Evolutionary conservation across 2,888 invertebrate species (phyloP), one percentile per base, ranked within the genome.

Genomic region (Chymomyza caudatula): DNA sequence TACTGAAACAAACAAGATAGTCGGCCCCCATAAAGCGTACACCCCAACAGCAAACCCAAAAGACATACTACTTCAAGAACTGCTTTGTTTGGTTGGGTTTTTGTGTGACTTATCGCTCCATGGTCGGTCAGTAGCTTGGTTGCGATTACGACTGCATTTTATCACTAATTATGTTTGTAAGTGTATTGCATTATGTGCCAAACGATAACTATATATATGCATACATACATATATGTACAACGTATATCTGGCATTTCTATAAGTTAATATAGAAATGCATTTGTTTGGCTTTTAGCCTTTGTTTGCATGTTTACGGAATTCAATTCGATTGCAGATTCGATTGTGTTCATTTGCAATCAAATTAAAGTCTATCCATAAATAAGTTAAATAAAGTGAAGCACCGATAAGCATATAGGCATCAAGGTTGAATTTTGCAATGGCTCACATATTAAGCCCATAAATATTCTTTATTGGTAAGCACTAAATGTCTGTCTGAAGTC

Each of bases 101-200:
- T 17, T 47, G 17, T 15, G 1, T 6, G 47, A 47, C 17, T 47
- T 47, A 47, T 47, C 47, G 15, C 19, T n/a, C n/a, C 47, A 47
- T 17, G 47, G 47, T 19, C 61, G 15, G 42, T 52, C 44, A 56
- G 25, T 52, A 51, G 43, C 43, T 53, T 29, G 29, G 51, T 23
- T 37, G 13, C 42, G 70, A 67, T 71, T 66, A 71, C 61, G 56
- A 70, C 59, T 71, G 71, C 71, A 71, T 62, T 71, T 22, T 71
- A 71, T 71, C 71, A 67, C 51, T 58, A 71, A 66, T 56, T 63
- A 37, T 70, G 53, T 63, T 65, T 44, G 62, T 60, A n/a, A n/a
- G n/a, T n/a, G n/a, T n/a, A n/a, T n/a, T n/a, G n/a, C n/a, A 44
- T 20, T 37, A 53, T 53, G 53, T 19, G n/a, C 20, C 11, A 6